These are phyloP conservation scores for Cairina moschata DNA, from an alignment of 2,113 vertebrate species.

Conservation along the genomic window DNA sequence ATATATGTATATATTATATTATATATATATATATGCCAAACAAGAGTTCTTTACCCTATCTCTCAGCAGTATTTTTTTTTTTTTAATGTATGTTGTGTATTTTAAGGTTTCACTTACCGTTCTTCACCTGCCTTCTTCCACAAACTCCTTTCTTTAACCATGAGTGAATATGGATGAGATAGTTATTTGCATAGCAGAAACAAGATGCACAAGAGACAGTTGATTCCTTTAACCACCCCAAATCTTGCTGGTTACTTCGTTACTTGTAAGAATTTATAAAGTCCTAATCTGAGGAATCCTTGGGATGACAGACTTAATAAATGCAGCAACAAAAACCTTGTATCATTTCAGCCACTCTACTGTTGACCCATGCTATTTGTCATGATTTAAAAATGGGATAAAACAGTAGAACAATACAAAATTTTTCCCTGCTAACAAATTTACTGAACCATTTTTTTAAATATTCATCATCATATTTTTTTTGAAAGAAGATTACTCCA, in stretches of 20 bases:
- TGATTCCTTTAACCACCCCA: not conserved
- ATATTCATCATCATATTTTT: not conserved
- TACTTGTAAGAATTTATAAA: not conserved
- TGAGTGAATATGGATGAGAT: not conserved
- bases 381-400: not conserved
- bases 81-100: not conserved
- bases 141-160: not conserved
- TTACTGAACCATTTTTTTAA: not conserved
- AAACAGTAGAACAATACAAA: not conserved
- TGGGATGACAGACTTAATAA: not conserved
- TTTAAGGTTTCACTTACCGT: not conserved
- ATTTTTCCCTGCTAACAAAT: not conserved
- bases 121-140: not conserved
- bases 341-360: not conserved
- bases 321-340: not conserved
- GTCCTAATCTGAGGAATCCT: not conserved
- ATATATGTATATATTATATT: no score
- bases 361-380: not conserved
- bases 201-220: not conserved
- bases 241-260: not conserved
- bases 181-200: not conserved
- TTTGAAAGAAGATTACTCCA: not conserved
- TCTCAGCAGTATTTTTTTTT: not conserved
- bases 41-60: not conserved
- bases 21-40: not conserved